Evolutionary conservation across 2,797 vertebrate species (phyloP).

Genomic region (Acanthis flammea): DNA sequence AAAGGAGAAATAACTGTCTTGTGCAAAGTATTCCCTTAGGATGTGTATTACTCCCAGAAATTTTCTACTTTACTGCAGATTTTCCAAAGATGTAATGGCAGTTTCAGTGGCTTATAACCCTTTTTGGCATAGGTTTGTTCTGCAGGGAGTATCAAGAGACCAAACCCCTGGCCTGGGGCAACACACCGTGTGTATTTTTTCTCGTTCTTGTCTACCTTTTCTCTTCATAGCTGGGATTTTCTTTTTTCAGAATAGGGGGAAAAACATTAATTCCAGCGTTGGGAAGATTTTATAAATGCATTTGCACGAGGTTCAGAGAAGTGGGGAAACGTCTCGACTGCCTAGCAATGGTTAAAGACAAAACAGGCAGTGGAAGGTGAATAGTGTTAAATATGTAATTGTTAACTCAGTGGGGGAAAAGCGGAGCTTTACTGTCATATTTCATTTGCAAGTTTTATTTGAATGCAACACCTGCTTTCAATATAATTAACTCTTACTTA

Average conservation of each 20-base stretch:
- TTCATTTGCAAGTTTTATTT: conserved; percentile 9
- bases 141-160: not conserved
- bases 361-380: not conserved
- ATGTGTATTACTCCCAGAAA: not conserved
- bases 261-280: not conserved
- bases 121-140: not conserved
- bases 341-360: not conserved
- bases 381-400: not conserved
- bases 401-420: not conserved
- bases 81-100: not conserved
- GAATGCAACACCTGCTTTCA: not conserved
- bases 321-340: not conserved
- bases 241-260: not conserved
- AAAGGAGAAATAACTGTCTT: not conserved
- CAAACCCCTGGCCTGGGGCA: not conserved
- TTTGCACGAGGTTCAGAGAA: not conserved
- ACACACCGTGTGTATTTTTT: not conserved
- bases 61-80: not conserved
- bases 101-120: not conserved
- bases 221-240: not conserved
- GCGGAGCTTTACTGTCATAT: not conserved
- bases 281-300: not conserved
- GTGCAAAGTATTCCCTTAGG: not conserved
- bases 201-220: not conserved
- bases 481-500: conserved; percentile 29